Evolutionary conservation across 2,888 invertebrate species (phyloP).

Genomic region (Nomada goodeniana): DNA sequence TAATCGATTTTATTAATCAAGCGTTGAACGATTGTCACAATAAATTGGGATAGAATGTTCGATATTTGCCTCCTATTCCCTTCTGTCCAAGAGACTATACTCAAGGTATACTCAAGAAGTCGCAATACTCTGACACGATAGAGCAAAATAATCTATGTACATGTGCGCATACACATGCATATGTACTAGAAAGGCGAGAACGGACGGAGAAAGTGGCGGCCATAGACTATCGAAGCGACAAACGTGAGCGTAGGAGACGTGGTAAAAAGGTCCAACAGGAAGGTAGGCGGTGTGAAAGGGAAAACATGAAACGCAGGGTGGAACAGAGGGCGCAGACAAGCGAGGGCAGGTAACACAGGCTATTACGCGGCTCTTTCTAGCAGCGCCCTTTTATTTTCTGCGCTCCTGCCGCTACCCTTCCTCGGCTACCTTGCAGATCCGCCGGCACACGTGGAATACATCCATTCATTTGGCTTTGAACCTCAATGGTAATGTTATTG

Average conservation of each 20-base stretch:
- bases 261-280: constrained; percentile 40
- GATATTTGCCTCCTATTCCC: too few relatives aligned
- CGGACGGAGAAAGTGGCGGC: constrained; percentile 37
- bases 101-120: too few relatives aligned
- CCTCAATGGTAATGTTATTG: constrained; percentile 81
- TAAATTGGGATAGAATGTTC: too few relatives aligned
- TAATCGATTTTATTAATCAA: too few relatives aligned
- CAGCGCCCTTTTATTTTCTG: constrained; percentile 74
- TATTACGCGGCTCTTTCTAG: constrained; percentile 74
- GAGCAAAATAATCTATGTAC: neutral
- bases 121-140: too few relatives aligned
- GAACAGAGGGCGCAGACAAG: constrained; percentile 38
- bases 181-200: constrained; percentile 25
- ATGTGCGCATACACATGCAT: constrained; percentile 23
- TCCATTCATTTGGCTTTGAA: constrained; percentile 80
- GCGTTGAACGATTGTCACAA: too few relatives aligned
- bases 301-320: constrained; percentile 47
- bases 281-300: constrained; percentile 41
- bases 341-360: constrained; percentile 70
- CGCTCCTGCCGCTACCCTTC: constrained; percentile 42
- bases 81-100: too few relatives aligned
- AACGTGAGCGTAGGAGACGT: constrained; percentile 38
- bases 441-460: constrained; percentile 73
- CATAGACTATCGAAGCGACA: constrained; percentile 45
- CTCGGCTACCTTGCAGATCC: constrained; percentile 58